A percentile compares a stretch with the other conserved stretches of the same genome.
phyloP scores from a whole-genome alignment of 2,797 vertebrate genomes.

The Fringilla coelebs region DNA sequence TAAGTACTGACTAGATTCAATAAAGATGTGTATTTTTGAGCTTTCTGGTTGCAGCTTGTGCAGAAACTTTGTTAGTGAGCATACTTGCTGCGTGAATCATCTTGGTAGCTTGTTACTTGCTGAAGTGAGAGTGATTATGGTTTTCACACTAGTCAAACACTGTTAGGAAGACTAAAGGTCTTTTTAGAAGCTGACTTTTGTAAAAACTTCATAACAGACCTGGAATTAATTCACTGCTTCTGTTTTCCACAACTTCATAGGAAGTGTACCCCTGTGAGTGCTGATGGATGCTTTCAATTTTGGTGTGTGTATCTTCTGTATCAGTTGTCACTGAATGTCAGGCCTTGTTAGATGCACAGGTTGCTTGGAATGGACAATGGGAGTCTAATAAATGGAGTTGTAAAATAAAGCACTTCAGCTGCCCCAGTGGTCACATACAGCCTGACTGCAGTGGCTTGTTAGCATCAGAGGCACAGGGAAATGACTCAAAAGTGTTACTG shows the following conservation, averaged over 20 bases:
- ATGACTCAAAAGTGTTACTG: not conserved
- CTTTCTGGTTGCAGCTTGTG: not conserved
- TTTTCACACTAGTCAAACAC: not conserved
- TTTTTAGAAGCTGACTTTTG: not conserved
- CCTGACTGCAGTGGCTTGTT: not conserved
- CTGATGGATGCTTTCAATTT: not conserved
- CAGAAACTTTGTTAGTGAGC: not conserved
- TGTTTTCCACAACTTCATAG: rapidly evolving
- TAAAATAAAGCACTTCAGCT: not conserved
- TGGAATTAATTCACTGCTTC: not conserved
- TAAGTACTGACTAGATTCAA: not conserved
- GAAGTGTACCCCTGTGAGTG: not conserved
- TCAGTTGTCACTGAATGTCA: not conserved
- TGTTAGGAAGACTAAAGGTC: not conserved
- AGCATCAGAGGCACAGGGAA: not conserved
- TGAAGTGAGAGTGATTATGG: not conserved
- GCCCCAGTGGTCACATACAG: not conserved
- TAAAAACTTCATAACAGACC: not conserved
- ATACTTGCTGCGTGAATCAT: not conserved
- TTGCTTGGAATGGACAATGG: not conserved
- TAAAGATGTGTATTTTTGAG: not conserved
- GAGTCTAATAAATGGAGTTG: not conserved
- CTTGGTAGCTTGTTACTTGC: not conserved
- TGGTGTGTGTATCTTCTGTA: not conserved
- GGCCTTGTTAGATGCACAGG: not conserved